Evolutionary conservation across 2,797 vertebrate species (phyloP).

Genomic region (Pempheris klunzingeri): DNA sequence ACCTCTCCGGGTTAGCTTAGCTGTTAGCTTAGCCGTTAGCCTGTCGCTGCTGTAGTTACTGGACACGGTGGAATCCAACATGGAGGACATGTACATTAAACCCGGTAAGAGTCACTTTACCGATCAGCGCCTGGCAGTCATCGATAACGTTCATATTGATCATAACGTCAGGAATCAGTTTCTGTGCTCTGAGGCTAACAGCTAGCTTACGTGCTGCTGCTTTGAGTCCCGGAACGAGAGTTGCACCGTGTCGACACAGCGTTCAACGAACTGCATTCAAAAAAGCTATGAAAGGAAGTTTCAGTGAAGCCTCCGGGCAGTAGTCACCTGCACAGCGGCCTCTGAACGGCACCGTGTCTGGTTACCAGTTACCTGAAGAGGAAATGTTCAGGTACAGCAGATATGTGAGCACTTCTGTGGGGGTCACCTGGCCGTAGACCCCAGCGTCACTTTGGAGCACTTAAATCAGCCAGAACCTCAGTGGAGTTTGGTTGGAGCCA

Average conservation of each 20-base stretch:
- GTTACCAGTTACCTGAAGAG: too few species aligned
- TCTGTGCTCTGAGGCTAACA: neutral
- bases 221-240: too few species aligned
- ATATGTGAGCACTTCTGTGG: too few species aligned
- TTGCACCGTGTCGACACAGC: fast-evolving
- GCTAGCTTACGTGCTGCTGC: too few species aligned
- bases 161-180: neutral
- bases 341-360: too few species aligned
- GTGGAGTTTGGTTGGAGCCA: neutral
- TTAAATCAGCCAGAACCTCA: too few species aligned
- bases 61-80: conserved; percentile 41
- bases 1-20: neutral
- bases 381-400: too few species aligned
- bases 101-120: conserved; percentile 74
- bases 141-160: fast-evolving
- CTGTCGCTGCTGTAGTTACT: too few species aligned
- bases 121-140: fast-evolving
- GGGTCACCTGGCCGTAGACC: too few species aligned
- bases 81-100: conserved; percentile 83
- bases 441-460: too few species aligned
- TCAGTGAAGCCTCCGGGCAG: fast-evolving
- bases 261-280: neutral
- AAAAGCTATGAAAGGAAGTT: neutral
- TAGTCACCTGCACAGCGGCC: too few species aligned
- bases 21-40: conserved; percentile 5